Base-by-base conservation (phyloP, 2,797 vertebrate species). In the Molossus molossus region DNA sequence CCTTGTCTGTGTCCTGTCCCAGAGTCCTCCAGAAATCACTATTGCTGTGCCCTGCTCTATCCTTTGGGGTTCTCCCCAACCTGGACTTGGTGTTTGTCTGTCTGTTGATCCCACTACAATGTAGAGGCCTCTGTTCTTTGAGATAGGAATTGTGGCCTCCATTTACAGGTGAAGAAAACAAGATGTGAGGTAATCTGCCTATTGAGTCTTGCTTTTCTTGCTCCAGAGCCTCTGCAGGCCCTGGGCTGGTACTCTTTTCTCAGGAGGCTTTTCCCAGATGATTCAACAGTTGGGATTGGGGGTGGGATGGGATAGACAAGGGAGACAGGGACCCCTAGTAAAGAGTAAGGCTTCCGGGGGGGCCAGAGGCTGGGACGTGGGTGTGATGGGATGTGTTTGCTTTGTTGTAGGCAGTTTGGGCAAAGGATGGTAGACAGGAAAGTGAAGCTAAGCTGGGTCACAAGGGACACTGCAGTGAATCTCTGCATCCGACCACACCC, bases 401-500 rank as follows among this genome's bases (percentile, higher is more conserved):
- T 18, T 9, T 2, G 17, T 60, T 1, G 20, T 15, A 18, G 69
- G 77, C 27, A 4, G 27, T 75, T 45, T 57, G 80, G 25, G 48
- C 14, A 33, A 72, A 57, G 70, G 70, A 23, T 1, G 11, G 25
- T 9, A 9, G 27, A 14, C 48, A 9, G 33, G 48, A 57, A 12
- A 20, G 33, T 6, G 5, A 3, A 48, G 67, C 58, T n/a, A 11
- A 29, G 27, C 76, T 33, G 58, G 77, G 50, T 76, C 40, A 3
- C n/a, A 27, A 21, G 85, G 69, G 29, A 21, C 27, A 13, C 14
- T 25, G 20, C 13, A 57, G 27, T 7, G 70, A 76, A 6, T 15
- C n/a, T 70, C 17, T n/a, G 69, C 21, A 1, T 27, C 1, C 10
- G n/a, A 25, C 1, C 57, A 25, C n/a, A 50, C 6, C 4, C 1